These are phyloP conservation scores for Lepidurus apus DNA, from an alignment of 1,140 invertebrate species.

Conservation along the genomic window DNA sequence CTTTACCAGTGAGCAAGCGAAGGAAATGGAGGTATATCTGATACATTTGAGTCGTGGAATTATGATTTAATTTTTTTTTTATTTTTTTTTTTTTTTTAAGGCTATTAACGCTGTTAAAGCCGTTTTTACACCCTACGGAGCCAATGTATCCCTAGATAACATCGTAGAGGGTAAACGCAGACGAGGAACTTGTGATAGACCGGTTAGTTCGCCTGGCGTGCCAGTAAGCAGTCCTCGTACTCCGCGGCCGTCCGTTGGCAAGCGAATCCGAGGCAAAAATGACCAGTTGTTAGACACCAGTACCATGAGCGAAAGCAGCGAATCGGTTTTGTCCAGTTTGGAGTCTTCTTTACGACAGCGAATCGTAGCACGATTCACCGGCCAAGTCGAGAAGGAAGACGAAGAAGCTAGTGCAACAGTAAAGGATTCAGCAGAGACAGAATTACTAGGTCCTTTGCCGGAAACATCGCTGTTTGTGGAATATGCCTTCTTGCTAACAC, in stretches of 20 bases:
- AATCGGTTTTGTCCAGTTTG: not conserved
- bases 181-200: not conserved
- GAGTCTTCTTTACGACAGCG: not conserved
- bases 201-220: not conserved
- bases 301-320: slow-evolving; percentile 32
- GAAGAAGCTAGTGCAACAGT: not conserved
- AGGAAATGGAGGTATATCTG: not conserved
- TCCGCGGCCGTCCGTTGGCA: not conserved
- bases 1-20: not conserved
- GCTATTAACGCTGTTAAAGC: not conserved
- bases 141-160: not conserved
- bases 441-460: not conserved
- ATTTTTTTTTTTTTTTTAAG: not conserved
- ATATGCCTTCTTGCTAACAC: slow-evolving; percentile 29
- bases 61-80: not conserved
- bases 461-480: slow-evolving; percentile 24
- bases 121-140: not conserved
- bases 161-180: not conserved
- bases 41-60: not conserved
- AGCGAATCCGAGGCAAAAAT: slow-evolving; percentile 24
- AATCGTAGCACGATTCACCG: not conserved
- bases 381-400: not conserved
- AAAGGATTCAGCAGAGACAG: not conserved
- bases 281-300: slow-evolving; percentile 28
- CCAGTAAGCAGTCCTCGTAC: not conserved